phyloP scores from a whole-genome alignment of 2,888 invertebrate genomes.

The Saturnia japonica region DNA sequence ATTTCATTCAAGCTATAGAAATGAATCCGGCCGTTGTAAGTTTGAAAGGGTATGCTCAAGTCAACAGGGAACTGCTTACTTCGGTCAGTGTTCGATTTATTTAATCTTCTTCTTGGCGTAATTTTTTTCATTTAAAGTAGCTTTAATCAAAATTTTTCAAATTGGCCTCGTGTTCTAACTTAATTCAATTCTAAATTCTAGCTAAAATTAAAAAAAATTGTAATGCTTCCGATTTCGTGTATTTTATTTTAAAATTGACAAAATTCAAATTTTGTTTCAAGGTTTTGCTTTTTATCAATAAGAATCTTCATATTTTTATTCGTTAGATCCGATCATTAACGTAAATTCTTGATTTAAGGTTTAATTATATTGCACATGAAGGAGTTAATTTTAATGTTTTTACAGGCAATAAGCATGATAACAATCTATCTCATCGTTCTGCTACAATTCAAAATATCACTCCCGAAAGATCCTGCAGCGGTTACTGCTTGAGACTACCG shows the following conservation, averaged over 20 bases:
- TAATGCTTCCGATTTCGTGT: no score
- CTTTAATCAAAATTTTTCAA: not conserved
- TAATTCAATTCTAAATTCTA: no score
- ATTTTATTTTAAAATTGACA: no score
- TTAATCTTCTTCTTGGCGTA: not conserved
- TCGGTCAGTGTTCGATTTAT: constrained; percentile 72
- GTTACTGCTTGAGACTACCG: constrained; percentile 12
- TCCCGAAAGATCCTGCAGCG: constrained; percentile 62
- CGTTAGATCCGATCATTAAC: not conserved
- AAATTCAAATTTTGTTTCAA: no score
- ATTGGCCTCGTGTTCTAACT: not conserved
- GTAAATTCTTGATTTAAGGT: not conserved
- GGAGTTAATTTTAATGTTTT: constrained; percentile 22
- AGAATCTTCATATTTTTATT: constrained; percentile 8
- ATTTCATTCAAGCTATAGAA: constrained; percentile 85
- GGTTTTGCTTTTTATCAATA: not conserved
- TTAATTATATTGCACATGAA: constrained; percentile 1
- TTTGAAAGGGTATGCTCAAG: constrained; percentile 84
- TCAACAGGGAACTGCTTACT: constrained; percentile 84
- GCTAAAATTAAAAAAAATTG: no score
- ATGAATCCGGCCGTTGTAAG: constrained; percentile 87
- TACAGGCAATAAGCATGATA: constrained; percentile 84
- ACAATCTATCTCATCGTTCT: constrained; percentile 85
- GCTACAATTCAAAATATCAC: constrained; percentile 85
- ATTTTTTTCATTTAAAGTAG: not conserved